Evolutionary conservation across 2,113 vertebrate genomes (phyloP).

Genomic region (Chrysemys picta): DNA sequence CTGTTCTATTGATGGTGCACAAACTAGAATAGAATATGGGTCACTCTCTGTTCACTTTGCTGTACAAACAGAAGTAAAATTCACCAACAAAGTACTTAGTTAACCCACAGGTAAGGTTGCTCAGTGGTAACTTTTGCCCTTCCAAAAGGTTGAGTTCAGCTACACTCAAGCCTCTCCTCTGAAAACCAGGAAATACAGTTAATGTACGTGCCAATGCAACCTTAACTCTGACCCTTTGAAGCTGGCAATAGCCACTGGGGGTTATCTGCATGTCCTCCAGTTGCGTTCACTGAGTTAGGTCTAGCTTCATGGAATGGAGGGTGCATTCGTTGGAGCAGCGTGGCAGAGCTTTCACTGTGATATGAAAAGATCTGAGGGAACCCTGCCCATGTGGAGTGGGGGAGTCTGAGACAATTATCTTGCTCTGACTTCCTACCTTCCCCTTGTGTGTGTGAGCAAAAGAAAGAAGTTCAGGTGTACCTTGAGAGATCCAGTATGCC

Average conservation of each 20-base stretch:
- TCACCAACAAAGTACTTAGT: background rate
- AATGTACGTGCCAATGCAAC: background rate
- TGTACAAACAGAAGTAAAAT: background rate
- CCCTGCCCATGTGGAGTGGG: background rate
- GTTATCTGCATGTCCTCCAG: background rate
- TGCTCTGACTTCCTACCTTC: background rate
- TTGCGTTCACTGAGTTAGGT: background rate
- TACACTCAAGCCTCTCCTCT: background rate
- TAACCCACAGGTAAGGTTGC: background rate
- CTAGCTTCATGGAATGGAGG: background rate
- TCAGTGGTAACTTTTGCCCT: background rate
- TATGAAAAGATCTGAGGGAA: background rate
- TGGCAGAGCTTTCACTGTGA: background rate
- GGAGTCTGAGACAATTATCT: background rate
- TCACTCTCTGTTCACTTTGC: background rate
- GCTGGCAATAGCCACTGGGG: background rate
- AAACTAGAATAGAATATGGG: background rate
- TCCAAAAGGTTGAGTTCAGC: background rate
- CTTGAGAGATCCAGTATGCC: background rate
- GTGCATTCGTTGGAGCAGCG: background rate
- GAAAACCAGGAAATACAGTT: background rate
- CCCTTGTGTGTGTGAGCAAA: rapidly evolving
- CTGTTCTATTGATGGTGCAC: background rate
- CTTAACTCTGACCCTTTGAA: background rate
- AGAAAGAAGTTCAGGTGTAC: background rate